A percentile compares a stretch with the other conserved stretches of the same genome.
These are phyloP conservation scores for Scartelaos histophorus DNA, from an alignment of 2,113 vertebrate species.

Conservation along the genomic window DNA sequence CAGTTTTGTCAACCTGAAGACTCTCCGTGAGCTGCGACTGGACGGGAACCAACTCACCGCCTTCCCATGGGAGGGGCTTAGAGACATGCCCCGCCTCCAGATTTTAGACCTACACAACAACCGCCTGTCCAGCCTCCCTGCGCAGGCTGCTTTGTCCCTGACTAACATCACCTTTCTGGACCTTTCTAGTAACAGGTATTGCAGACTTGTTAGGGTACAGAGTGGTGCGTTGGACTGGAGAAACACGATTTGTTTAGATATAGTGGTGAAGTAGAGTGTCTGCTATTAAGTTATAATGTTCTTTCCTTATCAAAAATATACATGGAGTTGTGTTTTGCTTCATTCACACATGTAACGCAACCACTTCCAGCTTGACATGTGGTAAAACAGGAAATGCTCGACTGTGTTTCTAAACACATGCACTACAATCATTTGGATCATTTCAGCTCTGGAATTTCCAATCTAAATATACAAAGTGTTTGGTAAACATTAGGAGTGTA, in stretches of 20 bases:
- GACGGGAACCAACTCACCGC: slow-evolving; percentile 85
- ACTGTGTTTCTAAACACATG: too few species aligned
- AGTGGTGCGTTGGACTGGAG: neutral
- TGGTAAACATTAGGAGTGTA: too few species aligned
- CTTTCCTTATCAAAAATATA: too few species aligned
- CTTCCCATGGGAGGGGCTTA: slow-evolving; percentile 90
- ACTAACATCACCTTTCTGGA: slow-evolving; percentile 88
- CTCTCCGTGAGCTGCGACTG: slow-evolving; percentile 86
- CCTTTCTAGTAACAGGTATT: slow-evolving; percentile 89
- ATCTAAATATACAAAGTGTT: too few species aligned
- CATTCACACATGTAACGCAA: too few species aligned
- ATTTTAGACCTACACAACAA: slow-evolving; percentile 90
- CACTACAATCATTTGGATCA: too few species aligned
- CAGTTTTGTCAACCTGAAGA: slow-evolving; percentile 89
- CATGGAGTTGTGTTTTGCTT: too few species aligned
- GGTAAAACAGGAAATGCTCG: too few species aligned
- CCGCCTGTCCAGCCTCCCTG: slow-evolving; percentile 81
- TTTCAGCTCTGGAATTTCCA: too few species aligned
- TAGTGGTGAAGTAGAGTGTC: neutral
- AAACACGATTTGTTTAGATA: neutral
- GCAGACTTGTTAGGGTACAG: neutral
- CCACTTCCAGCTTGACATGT: too few species aligned
- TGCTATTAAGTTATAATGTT: too few species aligned
- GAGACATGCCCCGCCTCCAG: slow-evolving; percentile 84
- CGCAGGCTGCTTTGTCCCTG: slow-evolving; percentile 80